A percentile compares a stretch with the other conserved stretches of the same genome.
phyloP scores from a whole-genome alignment of 2,888 invertebrate genomes.

The Holacanthella duospinosa region DNA sequence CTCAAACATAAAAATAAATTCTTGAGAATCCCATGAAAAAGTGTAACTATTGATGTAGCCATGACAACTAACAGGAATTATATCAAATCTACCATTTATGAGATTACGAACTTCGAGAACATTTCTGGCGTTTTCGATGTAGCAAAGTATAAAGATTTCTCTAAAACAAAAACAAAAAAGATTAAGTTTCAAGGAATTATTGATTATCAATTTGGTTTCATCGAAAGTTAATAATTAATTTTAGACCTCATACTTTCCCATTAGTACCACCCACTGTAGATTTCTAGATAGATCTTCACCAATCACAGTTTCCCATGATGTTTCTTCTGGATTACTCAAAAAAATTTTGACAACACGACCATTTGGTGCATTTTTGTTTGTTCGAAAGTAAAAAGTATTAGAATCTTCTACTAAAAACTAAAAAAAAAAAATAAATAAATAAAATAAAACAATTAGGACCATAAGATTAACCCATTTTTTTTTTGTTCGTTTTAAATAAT shows the following conservation, averaged over 20 bases:
- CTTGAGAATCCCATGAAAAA: conserved; percentile 75
- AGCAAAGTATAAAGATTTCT: not conserved
- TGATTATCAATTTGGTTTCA: not conserved
- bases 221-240: not conserved
- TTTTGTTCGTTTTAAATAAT: not conserved
- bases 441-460: no score
- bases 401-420: conserved; percentile 84
- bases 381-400: conserved; percentile 69
- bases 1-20: conserved; percentile 87
- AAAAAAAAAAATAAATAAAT: no score
- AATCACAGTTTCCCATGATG: conserved; percentile 72
- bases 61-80: conserved; percentile 70
- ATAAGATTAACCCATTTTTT: no score
- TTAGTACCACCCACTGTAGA: conserved; percentile 64
- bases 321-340: conserved; percentile 56
- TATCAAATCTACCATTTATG: conserved; percentile 57
- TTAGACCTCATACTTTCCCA: conserved; percentile 1
- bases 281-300: conserved; percentile 57
- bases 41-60: conserved; percentile 74
- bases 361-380: conserved; percentile 87
- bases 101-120: conserved; percentile 69
- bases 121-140: conserved; percentile 70
- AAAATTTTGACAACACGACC: conserved; percentile 77
- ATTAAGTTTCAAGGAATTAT: not conserved
- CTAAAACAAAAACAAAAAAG: no score